Evolutionary conservation across 2,888 invertebrate species (phyloP).

Genomic region (Trachelus troglodyta): DNA sequence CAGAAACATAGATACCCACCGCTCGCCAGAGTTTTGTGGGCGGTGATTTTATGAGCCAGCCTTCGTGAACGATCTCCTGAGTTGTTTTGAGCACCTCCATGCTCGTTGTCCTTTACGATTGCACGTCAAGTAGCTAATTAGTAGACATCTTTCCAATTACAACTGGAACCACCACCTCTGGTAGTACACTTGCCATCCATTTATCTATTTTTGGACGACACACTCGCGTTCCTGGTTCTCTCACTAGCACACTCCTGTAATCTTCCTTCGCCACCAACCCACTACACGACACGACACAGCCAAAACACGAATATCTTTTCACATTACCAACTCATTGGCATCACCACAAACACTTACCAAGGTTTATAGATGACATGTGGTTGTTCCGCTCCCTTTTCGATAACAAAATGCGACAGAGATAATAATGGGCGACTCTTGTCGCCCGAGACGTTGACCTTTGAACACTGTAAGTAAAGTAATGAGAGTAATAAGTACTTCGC

Average conservation of each 20-base stretch:
- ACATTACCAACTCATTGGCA: slow-evolving; percentile 12
- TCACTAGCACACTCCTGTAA: background rate
- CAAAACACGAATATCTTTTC: background rate
- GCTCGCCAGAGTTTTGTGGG: slow-evolving; percentile 94
- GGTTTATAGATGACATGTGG: slow-evolving; percentile 12
- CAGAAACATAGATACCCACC: slow-evolving; percentile 73
- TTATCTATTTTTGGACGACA: slow-evolving; percentile 51
- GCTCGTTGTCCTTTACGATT: slow-evolving; percentile 19
- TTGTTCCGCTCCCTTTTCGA: slow-evolving; percentile 7
- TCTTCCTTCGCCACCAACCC: background rate
- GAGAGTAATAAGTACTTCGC: background rate
- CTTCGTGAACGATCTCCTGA: slow-evolving; percentile 85
- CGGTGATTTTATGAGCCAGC: slow-evolving; percentile 96
- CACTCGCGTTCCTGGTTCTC: slow-evolving; percentile 15
- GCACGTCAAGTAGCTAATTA: background rate
- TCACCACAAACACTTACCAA: slow-evolving; percentile 12
- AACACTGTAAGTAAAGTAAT: background rate
- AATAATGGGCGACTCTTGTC: background rate
- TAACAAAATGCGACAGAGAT: background rate
- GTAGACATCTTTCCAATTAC: slow-evolving; percentile 30
- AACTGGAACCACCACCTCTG: slow-evolving; percentile 36
- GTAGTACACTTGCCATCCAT: slow-evolving; percentile 33
- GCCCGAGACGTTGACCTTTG: background rate
- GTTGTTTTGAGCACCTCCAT: slow-evolving; percentile 66
- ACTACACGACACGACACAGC: background rate